Percentiles rank a stretch among this genome's conserved stretches.
Evolutionary conservation across 92 coral and sea anemone genomes (phyloP).

Genomic region (Siderastrea radians): DNA sequence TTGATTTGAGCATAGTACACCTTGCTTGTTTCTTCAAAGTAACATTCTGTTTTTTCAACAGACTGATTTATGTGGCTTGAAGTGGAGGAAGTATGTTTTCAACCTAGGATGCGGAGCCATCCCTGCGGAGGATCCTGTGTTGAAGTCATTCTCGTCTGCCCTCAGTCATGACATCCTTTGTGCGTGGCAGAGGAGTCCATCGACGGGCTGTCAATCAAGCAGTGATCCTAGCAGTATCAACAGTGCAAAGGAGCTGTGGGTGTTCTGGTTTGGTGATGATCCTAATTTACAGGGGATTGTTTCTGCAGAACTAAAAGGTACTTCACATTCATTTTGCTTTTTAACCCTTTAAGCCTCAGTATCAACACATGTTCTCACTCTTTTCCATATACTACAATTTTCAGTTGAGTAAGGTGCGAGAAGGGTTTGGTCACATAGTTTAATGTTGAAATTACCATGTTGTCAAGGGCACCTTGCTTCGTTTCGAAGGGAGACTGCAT

Average conservation of each 20-base stretch:
- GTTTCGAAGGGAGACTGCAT: no score
- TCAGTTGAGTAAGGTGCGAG: no score
- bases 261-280: slow-evolving; percentile 99
- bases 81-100: slow-evolving; percentile 94
- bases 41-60: slow-evolving; percentile 25
- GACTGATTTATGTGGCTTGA: slow-evolving; percentile 98
- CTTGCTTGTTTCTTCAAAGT: no score
- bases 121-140: slow-evolving; percentile 91
- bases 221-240: slow-evolving; percentile 55
- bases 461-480: no score
- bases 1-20: not conserved
- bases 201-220: slow-evolving; percentile 64
- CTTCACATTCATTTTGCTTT: no score
- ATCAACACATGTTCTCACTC: no score
- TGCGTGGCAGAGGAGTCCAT: slow-evolving; percentile 92
- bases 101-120: slow-evolving; percentile 59
- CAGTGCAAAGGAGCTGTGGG: slow-evolving; percentile 94
- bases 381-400: no score
- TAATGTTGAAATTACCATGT: no score
- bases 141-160: slow-evolving; percentile 90
- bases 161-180: slow-evolving; percentile 91
- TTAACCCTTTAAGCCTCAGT: no score
- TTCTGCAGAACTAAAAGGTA: slow-evolving; percentile 90
- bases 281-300: slow-evolving; percentile 90
- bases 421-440: no score